Conservation (phyloP, 2,113 vertebrate species). For the Ifrita kowaldi region DNA sequence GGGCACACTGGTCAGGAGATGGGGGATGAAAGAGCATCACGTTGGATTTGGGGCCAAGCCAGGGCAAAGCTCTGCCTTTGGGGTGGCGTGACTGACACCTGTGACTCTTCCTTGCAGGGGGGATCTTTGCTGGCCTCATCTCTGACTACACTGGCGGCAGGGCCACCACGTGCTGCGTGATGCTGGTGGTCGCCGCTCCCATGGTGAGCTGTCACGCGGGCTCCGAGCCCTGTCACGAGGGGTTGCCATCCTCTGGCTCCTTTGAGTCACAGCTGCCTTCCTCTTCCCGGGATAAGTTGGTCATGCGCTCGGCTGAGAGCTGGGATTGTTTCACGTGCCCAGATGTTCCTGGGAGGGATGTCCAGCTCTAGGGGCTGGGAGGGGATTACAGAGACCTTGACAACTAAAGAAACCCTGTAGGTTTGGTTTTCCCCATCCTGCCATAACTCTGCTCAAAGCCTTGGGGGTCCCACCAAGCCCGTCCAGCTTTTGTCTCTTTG, state of each 20-base stretch:
- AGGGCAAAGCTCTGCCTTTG: not conserved
- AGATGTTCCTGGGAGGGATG: not conserved
- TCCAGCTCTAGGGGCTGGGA: not conserved
- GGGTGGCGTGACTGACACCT: not conserved
- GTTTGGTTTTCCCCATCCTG: not conserved
- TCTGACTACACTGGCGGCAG: slow-evolving; percentile 87
- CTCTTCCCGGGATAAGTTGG: not conserved
- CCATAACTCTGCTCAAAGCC: not conserved
- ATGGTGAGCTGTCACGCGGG: slow-evolving; percentile 74
- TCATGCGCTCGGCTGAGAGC: not conserved
- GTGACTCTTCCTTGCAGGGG: slow-evolving; percentile 72
- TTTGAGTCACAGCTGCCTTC: not conserved
- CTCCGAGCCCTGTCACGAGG: not conserved
- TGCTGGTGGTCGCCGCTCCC: slow-evolving; percentile 88
- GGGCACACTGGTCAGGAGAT: not conserved
- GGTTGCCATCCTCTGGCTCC: not conserved
- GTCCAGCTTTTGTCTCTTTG: not conserved
- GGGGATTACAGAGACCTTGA: not conserved
- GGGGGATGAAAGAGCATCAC: not conserved
- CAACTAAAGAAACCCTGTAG: not conserved
- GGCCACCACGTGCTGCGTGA: slow-evolving; percentile 89
- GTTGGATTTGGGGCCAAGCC: not conserved
- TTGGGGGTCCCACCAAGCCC: rapidly evolving
- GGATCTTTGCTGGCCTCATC: slow-evolving; percentile 86
- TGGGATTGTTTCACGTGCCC: not conserved